Evolutionary conservation across 64 coral and sea anemone genomes (phyloP), one percentile per base, ranked within the genome.

Genomic region (Astreopora myriophthalma): DNA sequence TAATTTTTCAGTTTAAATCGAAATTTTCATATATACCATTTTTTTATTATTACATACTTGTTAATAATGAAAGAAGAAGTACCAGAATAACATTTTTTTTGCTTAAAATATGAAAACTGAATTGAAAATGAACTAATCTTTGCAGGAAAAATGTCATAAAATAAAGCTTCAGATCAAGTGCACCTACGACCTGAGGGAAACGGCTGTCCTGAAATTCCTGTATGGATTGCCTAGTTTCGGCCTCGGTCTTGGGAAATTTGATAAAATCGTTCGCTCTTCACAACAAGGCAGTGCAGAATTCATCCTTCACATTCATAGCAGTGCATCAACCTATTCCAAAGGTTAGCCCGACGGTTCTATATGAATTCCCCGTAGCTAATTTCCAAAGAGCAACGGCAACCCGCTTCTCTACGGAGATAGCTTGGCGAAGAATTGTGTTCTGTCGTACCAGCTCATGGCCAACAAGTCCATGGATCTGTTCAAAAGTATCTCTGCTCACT

Each of bases 401-500:
- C 26, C 26, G 69, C 69, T 72, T 72, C 69, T 72, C 69, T 72
- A 72, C 69, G 69, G 69, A 72, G 69, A 72, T 72, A 72, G 69
- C 69, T 72, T 72, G 33, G 69, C 69, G 69, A 72, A 72, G 30
- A 72, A 34, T 72, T 72, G 69, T 87, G 68, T 87, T 70, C 26
- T 87, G 85, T 46, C 66, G 40, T 52, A 67, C 70, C 85, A 87
- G 67, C 39, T 87, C 64, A 48, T 66, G 85, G 20, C 67, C 68
- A 87, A 87, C 25, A 34, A 87, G 27, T 69, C 85, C 5, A 84
- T 52, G 55, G 63, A 84, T 84, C 52, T 63, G 63, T 68, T 85
- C 60, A 85, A 84, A 85, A n/a, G 83, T 71, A 44, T 86, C 68
- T 86, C 83, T 86, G 36, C 0, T 87, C 63, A 87, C 61, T 87